Conservation (phyloP, 2,888 invertebrate genomes). For the Cactoblastis cactorum region DNA sequence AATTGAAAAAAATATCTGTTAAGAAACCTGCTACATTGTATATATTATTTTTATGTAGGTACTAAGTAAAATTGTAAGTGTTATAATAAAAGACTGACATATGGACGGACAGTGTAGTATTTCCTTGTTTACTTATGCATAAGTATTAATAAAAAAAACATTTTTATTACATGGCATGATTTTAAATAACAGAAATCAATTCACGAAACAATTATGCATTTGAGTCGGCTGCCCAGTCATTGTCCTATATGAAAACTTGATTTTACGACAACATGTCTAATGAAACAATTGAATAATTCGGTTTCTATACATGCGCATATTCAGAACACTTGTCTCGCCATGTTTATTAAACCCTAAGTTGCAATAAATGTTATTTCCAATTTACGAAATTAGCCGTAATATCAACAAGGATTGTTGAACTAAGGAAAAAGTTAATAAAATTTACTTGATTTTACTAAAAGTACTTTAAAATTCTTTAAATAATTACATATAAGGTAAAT, state of each 20-base stretch:
- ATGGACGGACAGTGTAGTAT: background rate
- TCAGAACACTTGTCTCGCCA: background rate
- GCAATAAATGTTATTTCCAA: background rate
- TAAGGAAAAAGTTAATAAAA: background rate
- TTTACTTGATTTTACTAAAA: background rate
- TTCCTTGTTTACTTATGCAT: constrained; percentile 28
- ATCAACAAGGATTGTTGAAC: background rate
- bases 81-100: background rate
- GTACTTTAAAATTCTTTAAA: background rate
- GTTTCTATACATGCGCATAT: constrained; percentile 30
- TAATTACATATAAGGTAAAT: constrained; percentile 4
- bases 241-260: constrained; percentile 41
- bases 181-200: constrained; percentile 54
- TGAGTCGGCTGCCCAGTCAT: constrained; percentile 30
- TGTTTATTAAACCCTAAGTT: background rate
- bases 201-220: constrained; percentile 45
- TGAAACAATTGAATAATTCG: constrained; percentile 64
- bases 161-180: constrained; percentile 45
- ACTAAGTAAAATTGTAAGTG: constrained; percentile 25
- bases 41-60: background rate
- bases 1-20: no score
- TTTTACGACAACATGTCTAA: constrained; percentile 62
- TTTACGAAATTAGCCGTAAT: background rate
- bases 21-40: no score
- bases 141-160: constrained; percentile 42